Conservation (phyloP, 2,888 invertebrate species). For the Labia minor region DNA sequence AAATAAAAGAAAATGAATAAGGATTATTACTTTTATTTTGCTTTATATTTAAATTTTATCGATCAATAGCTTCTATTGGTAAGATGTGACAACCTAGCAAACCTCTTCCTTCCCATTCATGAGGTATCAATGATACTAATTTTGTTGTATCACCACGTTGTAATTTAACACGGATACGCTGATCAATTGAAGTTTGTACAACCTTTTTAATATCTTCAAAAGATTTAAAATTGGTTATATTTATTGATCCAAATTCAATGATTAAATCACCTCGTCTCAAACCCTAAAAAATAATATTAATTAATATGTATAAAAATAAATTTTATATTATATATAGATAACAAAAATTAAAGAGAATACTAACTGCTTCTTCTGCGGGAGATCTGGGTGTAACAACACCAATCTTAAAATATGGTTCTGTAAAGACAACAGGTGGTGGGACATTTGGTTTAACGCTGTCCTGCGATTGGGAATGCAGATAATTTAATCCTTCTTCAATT, state of each 20-base stretch:
- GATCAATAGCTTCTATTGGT: slow-evolving; percentile 37
- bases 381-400: slow-evolving; percentile 63
- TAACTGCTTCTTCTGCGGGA: slow-evolving; percentile 72
- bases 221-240: slow-evolving; percentile 54
- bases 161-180: slow-evolving; percentile 30
- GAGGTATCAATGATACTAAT: slow-evolving; percentile 53
- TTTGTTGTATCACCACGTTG: slow-evolving; percentile 40
- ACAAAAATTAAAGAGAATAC: slow-evolving; percentile 29
- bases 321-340: neutral
- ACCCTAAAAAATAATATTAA: slow-evolving; percentile 46
- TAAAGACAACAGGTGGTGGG: slow-evolving; percentile 23
- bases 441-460: slow-evolving; percentile 27
- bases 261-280: slow-evolving; percentile 57
- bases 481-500: slow-evolving; percentile 66
- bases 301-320: too few relatives aligned
- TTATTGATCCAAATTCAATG: slow-evolving; percentile 67
- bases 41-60: slow-evolving; percentile 30
- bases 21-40: too few relatives aligned
- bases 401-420: slow-evolving; percentile 54
- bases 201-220: slow-evolving; percentile 57
- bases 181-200: slow-evolving; percentile 41
- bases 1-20: too few relatives aligned
- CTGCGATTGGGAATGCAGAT: slow-evolving; percentile 44
- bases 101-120: slow-evolving; percentile 66
- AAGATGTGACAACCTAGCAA: slow-evolving; percentile 63